These are phyloP conservation scores for Tangara arthus DNA, from an alignment of 2,797 vertebrate species.

Conservation along the genomic window DNA sequence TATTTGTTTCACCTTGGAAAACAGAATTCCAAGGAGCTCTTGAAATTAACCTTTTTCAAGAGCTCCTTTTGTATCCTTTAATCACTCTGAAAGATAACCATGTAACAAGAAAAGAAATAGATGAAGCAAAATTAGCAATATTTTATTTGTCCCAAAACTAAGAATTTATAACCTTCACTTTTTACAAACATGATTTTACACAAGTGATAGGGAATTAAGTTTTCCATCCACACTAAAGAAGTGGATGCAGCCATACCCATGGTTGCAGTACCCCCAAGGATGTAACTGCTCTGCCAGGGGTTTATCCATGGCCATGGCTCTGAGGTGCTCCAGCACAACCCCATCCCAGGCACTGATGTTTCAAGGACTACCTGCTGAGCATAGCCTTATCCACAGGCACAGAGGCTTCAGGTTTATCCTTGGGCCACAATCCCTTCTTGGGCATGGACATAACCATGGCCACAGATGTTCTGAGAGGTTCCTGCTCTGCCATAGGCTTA, in stretches of 20 bases:
- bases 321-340: background rate
- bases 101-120: background rate
- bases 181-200: background rate
- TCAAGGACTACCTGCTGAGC: background rate
- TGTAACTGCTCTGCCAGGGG: background rate
- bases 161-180: background rate
- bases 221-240: background rate
- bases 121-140: background rate
- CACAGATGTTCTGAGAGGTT: background rate
- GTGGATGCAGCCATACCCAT: background rate
- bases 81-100: background rate
- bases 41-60: background rate
- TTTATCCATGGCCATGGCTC: background rate
- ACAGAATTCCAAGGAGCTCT: background rate
- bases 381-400: background rate
- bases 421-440: background rate
- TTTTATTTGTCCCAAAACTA: background rate
- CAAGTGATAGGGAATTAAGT: background rate
- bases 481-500: background rate
- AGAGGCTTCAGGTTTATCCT: background rate
- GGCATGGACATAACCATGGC: rapidly evolving
- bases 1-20: background rate
- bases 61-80: background rate
- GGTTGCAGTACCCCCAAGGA: background rate
- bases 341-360: background rate